Base-by-base conservation (phyloP, 2,113 vertebrate species). In the Carassius gibelio region DNA sequence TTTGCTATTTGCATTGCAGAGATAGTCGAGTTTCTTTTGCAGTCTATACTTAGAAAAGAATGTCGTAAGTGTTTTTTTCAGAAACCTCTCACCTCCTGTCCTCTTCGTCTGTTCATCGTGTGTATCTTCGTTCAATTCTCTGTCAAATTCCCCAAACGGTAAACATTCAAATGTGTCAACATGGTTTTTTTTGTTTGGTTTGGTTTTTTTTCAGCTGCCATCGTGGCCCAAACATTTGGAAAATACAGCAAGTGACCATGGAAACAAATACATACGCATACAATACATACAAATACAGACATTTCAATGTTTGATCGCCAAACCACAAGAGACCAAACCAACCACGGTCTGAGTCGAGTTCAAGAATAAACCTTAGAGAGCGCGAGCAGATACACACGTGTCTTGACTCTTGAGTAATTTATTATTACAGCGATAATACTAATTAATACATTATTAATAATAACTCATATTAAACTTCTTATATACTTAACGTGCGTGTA, bases 231-330 rank as follows among this genome's bases (percentile, higher is more conserved):
- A 80, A 85, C 72, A 85, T 82, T 52, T 75, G 78, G 30, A 77
- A 19, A 62, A 66, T 38, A 34, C 52, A 11, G 30, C 42, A 23
- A 57, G 87, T 72, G 57, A 62, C 84, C 69, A 88, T 84, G 77
- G 87, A 86, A 86, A 84, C 19, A 78, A 88, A 82, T 55, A 74
- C 78, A 87, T 78, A 86, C 15, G 21, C 38, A 79, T 13, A 61
- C 57, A 59, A 48, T 48, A 15, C 52, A 76, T 62, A 66, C 77
- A 87, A 78, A 86, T 26, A 59, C 45, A 72, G 23, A 69, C 21
- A 72, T 85, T 45, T 75, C n/a, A 10, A 76, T 83, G 26, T 30
- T 48, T 45, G 45, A 10, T 45, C 45, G 9, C 9, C 45, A 10
- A 45, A 42, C 42, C 42, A 42, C 42, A 38, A 38, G 36, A 38